These are phyloP conservation scores for Sigmodon hispidus DNA, from an alignment of 2,113 vertebrate genomes.

Conservation along the genomic window DNA sequence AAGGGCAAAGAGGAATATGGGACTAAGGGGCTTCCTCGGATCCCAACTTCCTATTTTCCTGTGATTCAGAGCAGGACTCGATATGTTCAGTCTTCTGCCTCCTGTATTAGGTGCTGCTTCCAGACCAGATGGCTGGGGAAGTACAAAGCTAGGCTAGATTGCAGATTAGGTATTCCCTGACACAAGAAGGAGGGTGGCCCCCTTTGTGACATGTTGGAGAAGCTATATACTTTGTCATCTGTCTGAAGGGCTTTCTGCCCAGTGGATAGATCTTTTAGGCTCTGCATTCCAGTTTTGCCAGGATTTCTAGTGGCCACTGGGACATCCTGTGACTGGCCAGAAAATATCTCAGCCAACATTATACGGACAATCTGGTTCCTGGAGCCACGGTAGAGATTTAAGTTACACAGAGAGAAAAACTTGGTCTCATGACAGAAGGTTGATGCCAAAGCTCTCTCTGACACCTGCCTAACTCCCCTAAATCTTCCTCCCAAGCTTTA, in stretches of 20 bases:
- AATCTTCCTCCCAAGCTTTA: background rate
- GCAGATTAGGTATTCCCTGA: background rate
- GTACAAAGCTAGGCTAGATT: background rate
- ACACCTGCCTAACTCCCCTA: background rate
- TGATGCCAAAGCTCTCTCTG: background rate
- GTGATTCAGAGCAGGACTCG: background rate
- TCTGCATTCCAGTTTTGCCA: background rate
- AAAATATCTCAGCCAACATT: background rate
- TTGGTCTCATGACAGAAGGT: background rate
- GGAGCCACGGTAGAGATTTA: background rate
- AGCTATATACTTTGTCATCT: background rate
- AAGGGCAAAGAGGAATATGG: background rate
- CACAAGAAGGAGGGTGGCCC: background rate
- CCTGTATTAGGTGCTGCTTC: background rate
- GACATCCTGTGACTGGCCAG: background rate
- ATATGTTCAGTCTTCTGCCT: background rate
- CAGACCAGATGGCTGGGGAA: background rate
- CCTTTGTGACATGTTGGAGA: too few species aligned
- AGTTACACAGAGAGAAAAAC: background rate
- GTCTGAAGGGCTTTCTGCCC: background rate
- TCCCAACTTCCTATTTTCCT: background rate
- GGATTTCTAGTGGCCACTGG: background rate
- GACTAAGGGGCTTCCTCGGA: too few species aligned
- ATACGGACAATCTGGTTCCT: background rate
- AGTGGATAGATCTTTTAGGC: background rate